phyloP scores from a whole-genome alignment of 2,797 vertebrate species.

The Diplodus puntazzo region DNA sequence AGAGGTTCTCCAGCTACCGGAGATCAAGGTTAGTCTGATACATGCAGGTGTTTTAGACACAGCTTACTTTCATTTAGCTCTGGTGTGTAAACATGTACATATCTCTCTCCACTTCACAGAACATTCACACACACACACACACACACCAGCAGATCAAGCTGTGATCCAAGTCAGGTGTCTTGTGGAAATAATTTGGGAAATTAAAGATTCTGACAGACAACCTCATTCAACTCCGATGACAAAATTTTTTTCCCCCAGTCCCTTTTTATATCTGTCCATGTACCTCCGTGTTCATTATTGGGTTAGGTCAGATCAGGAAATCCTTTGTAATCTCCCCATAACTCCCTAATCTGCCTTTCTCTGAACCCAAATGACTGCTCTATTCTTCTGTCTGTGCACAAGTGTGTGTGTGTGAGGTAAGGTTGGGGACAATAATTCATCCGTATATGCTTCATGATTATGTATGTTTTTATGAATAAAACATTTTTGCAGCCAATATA shows the following conservation, averaged over 20 bases:
- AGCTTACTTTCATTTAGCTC: neutral
- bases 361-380: conserved; percentile 17
- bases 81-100: neutral
- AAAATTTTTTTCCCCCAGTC: neutral
- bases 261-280: conserved; percentile 2
- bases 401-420: neutral
- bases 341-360: conserved; percentile 38
- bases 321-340: conserved; percentile 52
- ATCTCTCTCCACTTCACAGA: neutral
- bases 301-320: conserved; percentile 41
- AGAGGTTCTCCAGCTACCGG: conserved; percentile 95
- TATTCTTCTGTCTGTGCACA: neutral
- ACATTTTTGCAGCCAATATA: neutral
- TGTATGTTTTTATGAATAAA: neutral
- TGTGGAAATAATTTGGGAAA: conserved; percentile 2
- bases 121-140: neutral
- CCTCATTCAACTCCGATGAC: neutral
- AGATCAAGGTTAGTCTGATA: conserved; percentile 90
- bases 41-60: neutral
- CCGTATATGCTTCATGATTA: neutral
- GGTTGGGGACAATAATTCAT: neutral
- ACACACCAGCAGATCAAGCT: neutral
- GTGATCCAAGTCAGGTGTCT: neutral
- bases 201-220: neutral
- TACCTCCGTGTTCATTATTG: conserved; percentile 20